Evolutionary conservation across 2,797 vertebrate species (phyloP), one percentile per base, ranked within the genome.

Genomic region (Iguana delicatissima): DNA sequence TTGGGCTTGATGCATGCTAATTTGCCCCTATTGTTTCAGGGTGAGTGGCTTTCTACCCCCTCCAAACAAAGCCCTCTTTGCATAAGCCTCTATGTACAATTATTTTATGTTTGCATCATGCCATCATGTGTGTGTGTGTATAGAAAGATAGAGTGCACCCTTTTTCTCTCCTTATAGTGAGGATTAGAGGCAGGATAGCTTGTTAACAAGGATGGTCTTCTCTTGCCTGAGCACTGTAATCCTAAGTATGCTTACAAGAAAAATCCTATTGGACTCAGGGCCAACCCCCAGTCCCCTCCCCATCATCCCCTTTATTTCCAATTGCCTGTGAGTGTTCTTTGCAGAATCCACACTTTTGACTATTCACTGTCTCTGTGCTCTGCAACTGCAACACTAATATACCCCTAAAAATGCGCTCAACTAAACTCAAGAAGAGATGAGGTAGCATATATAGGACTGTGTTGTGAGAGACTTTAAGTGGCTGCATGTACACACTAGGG

Each of bases 21-120:
- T 98, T 97, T 97, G 95, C 95, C 96, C 72, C 97, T 96, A 96
- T 98, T 98, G 98, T 99, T 98, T 98, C 97, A 79, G 98, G 97
- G 97, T 98, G 98, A 98, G 95, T 97, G 97, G 94, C 93, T 97
- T 98, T 97, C 97, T 96, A 98, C 97, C 97, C 96, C 96, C 97
- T 97, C 94, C 6, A 86, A 97, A 98, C 98, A 99, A 99, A 98
- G 97, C 84, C 94, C 88, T 94, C 96, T 96, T 96, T 96, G 92
- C 95, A 96, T 97, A 97, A 97, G 96, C 95, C 92, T 96, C 95
- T 96, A 94, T 91, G 91, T 95, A 95, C 92, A 96, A 96, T 96
- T 96, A 97, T 97, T 98, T 97, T 96, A 97, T 95, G 94, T 97
- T 97, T 96, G 94, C 95, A 96, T 97, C 94, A 79, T 97, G 95